Base-by-base conservation (phyloP, 2,888 invertebrate genomes). In the Lithophane socia region DNA sequence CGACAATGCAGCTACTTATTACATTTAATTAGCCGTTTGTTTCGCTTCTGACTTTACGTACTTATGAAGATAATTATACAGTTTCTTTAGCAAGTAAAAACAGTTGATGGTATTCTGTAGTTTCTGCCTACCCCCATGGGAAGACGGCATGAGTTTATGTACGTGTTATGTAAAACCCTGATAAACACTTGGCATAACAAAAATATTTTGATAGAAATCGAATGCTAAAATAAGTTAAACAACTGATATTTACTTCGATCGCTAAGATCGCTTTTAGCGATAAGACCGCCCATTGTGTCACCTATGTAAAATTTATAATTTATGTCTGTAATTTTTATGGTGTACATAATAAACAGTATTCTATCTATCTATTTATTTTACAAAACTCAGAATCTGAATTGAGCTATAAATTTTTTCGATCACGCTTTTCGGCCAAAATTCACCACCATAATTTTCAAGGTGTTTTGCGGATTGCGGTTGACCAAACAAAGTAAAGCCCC, bases 1-100 rank as follows among this genome's bases (percentile, higher is more conserved):
- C 47, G 37, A 67, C 70, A 64, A 37, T 67, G 60, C 42, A 42
- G 56, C 47, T 70, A 75, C 60, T 73, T 75, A 64, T 52, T 58
- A 67, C 70, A 58, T 73, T 85, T 78, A 73, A 82, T 78, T 78
- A 67, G 66, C 66, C 73, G 72, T 82, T 82, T 67, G 47, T 73
- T 76, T 58, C 9, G 52, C 47, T 56, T 65, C 42, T 65, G 44
- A 42, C 71, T 66, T 9, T 47, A 56, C 3, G 1, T 49, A 21
- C 18, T 16, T 37, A 49, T 7, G 5, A 29, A 44, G 16, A 21
- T 58, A 47, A 18, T 67, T 54, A 3, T 0, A 56, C 4, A 0
- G 21, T 18, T 29, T 12, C 29, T 18, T 54, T 3, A 21, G 54
- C 9, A 54, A 52, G 52, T 9, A 18, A 47, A 13, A 47, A 2